Base-by-base conservation (phyloP, 2,797 vertebrate species). In the Etheostoma perlongum region DNA sequence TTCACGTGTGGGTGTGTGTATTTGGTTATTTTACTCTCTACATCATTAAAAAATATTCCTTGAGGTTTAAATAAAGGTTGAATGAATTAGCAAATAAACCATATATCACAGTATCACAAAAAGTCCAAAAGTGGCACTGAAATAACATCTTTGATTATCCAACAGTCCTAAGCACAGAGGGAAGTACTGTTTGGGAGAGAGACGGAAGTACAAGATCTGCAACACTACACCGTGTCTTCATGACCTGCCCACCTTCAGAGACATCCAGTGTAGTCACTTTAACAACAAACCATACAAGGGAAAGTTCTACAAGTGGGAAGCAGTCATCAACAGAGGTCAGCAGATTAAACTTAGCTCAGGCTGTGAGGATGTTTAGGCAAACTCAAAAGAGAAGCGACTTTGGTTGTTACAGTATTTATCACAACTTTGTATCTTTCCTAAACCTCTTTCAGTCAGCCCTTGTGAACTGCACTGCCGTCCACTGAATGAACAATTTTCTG, bases 381-480 rank as follows among this genome's bases (percentile, higher is more conserved):
- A 44, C 14, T 23, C 5, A 9, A 65, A 10, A 40, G 14, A 40
- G 36, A 12, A 6, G 5, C 5, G 4, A 4, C 1, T 8, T 23
- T 30, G 15, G 23, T 21, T 33, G 19, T 33, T 30, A 4, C 1
- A 18, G 1, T 6, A 16, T 44, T 53, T 5, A 51, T 47, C 47
- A 44, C 18, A 16, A 4, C 12, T 40, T 25, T 36, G 18, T 27
- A 3, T 53, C 21, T 36, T 46, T 27, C 21, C 67, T 30, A 8
- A 49, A n/a, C 14, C 42, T 51, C 52, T 21, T 30, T 15, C 90
- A 99, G 98, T 93, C 9, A 96, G 94, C 82, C 96, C 97, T 1
- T 99, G 98, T 1, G 98, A 99, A 81, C 95, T 99, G 85, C 96
- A 99, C 91, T 99, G 98, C 88, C 96, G 95, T 6, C 97, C 98